Percentiles rank a stretch among this genome's conserved stretches.
Evolutionary conservation across 1,140 invertebrate species (phyloP).

Genomic region (Druon quercuslanigerum): DNA sequence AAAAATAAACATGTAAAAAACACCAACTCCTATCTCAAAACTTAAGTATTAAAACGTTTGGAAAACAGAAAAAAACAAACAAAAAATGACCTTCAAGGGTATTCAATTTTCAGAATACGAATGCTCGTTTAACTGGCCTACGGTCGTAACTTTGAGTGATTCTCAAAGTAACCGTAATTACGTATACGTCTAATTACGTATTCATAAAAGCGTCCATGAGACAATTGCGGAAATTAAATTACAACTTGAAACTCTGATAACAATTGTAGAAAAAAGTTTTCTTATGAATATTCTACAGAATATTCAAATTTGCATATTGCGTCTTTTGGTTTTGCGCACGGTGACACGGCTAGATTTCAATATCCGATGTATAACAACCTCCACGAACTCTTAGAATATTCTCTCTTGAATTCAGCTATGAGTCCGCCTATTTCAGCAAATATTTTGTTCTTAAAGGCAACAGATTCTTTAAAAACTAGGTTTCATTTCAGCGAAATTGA

Average conservation of each 20-base stretch:
- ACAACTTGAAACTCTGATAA: background rate
- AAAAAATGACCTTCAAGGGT: background rate
- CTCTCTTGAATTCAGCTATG: conserved; percentile 2
- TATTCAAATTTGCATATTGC: too few relatives aligned
- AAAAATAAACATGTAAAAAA: conserved; percentile 37
- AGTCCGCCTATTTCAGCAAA: background rate
- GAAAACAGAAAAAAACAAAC: conserved; percentile 7
- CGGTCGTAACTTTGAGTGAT: background rate
- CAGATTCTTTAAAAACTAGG: too few relatives aligned
- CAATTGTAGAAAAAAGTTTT: background rate
- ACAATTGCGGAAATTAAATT: conserved; percentile 7
- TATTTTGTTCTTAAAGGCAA: background rate
- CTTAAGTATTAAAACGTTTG: conserved; percentile 1
- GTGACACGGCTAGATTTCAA: conserved; percentile 19
- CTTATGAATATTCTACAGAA: too few relatives aligned
- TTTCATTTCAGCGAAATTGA: too few relatives aligned
- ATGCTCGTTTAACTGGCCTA: conserved; percentile 3
- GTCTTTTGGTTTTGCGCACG: too few relatives aligned
- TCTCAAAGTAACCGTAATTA: conserved; percentile 6
- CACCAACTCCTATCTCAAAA: background rate
- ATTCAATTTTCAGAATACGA: background rate
- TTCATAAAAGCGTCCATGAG: background rate
- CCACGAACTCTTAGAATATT: background rate
- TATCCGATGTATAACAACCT: conserved; percentile 3
- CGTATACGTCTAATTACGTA: background rate